These are phyloP conservation scores for Adoxophyes honmai DNA, from an alignment of 1,140 invertebrate species.

Conservation along the genomic window DNA sequence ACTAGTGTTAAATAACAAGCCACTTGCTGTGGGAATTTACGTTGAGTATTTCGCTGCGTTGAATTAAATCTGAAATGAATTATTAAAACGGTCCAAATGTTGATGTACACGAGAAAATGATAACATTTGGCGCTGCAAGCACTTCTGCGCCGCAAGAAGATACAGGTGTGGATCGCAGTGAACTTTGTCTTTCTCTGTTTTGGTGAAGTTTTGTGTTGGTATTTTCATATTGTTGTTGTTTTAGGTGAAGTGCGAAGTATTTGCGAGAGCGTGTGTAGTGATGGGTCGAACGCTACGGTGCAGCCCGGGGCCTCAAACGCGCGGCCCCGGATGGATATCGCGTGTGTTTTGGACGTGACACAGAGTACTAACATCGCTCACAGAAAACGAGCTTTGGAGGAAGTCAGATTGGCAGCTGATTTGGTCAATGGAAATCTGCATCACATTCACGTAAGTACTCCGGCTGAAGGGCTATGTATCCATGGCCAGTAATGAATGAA, in stretches of 20 bases:
- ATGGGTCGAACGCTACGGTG: conserved; percentile 82
- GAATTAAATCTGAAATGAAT: conserved; percentile 33
- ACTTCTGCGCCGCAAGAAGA: conserved; percentile 55
- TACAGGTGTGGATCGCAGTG: conserved; percentile 44
- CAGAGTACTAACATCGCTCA: conserved; percentile 84
- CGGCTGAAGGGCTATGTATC: no score
- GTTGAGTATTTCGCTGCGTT: conserved; percentile 31
- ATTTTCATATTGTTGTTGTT: conserved; percentile 31
- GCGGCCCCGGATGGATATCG: conserved; percentile 91
- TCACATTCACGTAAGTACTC: conserved; percentile 86
- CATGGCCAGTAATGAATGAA: no score
- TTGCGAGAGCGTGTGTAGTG: conserved; percentile 86
- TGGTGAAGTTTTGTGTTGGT: conserved; percentile 31
- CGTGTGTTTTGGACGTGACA: conserved; percentile 91
- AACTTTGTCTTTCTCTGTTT: conserved; percentile 42
- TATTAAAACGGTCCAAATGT: conserved; percentile 56
- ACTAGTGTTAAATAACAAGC: conserved; percentile 69
- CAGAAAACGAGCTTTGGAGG: conserved; percentile 89
- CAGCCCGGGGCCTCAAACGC: conserved; percentile 69
- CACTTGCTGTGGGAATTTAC: conserved; percentile 35
- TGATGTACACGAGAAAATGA: conserved; percentile 60
- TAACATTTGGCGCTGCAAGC: conserved; percentile 64
- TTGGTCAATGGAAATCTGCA: conserved; percentile 88
- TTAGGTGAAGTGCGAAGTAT: conserved; percentile 79
- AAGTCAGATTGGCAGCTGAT: conserved; percentile 88